These are phyloP conservation scores for Dermolepida albohirtum DNA, from an alignment of 2,888 invertebrate species.

Conservation along the genomic window DNA sequence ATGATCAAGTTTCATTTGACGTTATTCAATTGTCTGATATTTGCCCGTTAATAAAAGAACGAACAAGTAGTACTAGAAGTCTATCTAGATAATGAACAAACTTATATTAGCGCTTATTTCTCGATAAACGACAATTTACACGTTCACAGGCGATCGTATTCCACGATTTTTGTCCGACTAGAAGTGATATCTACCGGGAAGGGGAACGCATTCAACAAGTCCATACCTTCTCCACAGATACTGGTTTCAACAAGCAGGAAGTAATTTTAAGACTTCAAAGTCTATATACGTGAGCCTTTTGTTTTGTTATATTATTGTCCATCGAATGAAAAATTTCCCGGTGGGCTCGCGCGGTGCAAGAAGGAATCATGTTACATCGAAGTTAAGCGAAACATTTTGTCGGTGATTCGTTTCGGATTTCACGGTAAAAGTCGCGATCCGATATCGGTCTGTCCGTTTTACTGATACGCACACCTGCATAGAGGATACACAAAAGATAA, in stretches of 20 bases:
- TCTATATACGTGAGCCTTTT: slow-evolving; percentile 26
- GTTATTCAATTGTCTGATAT: too few species aligned
- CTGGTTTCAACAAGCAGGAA: slow-evolving; percentile 30
- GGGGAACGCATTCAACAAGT: slow-evolving; percentile 4
- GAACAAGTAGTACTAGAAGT: too few species aligned
- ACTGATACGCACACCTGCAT: slow-evolving; percentile 25
- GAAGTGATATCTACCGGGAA: neutral
- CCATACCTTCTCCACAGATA: slow-evolving; percentile 7
- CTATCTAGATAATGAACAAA: too few species aligned
- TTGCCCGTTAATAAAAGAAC: too few species aligned
- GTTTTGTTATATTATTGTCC: slow-evolving; percentile 30
- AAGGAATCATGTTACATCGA: slow-evolving; percentile 39
- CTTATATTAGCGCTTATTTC: too few species aligned
- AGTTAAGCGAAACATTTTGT: slow-evolving; percentile 40
- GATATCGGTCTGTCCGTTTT: slow-evolving; percentile 39
- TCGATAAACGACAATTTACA: too few species aligned
- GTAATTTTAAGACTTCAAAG: slow-evolving; percentile 25
- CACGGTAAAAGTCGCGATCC: slow-evolving; percentile 39
- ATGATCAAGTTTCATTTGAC: too few species aligned
- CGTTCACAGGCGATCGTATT: too few species aligned
- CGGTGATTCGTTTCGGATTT: slow-evolving; percentile 43
- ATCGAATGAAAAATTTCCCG: slow-evolving; percentile 16
- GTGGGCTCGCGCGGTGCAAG: slow-evolving; percentile 16
- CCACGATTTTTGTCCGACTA: too few species aligned
- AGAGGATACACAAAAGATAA: slow-evolving; percentile 1